A percentile compares a stretch with the other conserved stretches of the same genome.
Evolutionary conservation across 2,888 invertebrate species (phyloP).

Genomic region (Rhynchonema sp.): DNA sequence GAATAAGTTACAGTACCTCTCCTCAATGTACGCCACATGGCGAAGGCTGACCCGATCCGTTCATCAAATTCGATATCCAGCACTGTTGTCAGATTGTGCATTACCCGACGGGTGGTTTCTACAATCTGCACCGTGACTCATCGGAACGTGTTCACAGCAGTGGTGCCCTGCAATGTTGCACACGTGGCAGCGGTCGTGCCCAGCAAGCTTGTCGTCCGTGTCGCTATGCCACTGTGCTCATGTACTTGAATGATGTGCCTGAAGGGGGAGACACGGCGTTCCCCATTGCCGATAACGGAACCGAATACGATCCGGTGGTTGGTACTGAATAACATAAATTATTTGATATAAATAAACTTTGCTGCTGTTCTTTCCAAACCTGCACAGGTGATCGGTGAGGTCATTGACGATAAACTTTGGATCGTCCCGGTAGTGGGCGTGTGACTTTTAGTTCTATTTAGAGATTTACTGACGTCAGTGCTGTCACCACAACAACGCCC

Average conservation of each 20-base stretch:
- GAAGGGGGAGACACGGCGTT: slow-evolving; percentile 23
- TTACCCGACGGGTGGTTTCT: background rate
- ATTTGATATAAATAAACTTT: background rate
- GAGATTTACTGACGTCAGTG: too few relatives aligned
- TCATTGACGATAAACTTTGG: too few relatives aligned
- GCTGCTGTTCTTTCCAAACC: background rate
- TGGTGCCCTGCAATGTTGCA: background rate
- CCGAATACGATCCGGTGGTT: too few relatives aligned
- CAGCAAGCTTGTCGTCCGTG: background rate
- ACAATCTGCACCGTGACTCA: background rate
- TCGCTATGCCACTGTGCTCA: background rate
- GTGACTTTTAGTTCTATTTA: too few relatives aligned
- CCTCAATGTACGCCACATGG: too few relatives aligned
- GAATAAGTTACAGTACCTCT: too few relatives aligned
- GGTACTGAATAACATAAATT: background rate
- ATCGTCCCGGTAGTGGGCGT: too few relatives aligned
- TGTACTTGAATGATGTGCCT: slow-evolving; percentile 17
- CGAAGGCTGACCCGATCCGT: too few relatives aligned
- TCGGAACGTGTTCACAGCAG: background rate
- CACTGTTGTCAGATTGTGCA: background rate
- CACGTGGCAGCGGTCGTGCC: background rate
- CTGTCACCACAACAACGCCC: too few relatives aligned
- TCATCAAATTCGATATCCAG: too few relatives aligned
- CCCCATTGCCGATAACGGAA: slow-evolving; percentile 17
- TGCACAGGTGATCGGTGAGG: too few relatives aligned